phyloP scores from a whole-genome alignment of 2,113 vertebrate species.

The Propithecus coquereli region DNA sequence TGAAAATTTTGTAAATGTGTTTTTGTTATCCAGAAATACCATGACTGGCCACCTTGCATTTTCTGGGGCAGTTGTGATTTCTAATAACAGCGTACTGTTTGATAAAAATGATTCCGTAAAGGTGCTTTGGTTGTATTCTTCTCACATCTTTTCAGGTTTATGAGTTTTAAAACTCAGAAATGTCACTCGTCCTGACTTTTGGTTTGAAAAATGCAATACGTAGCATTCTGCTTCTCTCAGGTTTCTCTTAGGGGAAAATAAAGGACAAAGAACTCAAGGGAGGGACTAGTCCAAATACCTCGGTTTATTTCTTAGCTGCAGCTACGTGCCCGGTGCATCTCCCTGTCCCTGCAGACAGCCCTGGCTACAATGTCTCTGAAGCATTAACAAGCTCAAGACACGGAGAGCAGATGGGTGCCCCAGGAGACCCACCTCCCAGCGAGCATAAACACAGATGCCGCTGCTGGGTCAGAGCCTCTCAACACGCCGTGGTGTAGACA shows the following conservation, averaged over 20 bases:
- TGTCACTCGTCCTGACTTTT: not conserved
- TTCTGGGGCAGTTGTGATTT: not conserved
- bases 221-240: not conserved
- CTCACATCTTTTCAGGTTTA: not conserved
- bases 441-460: not conserved
- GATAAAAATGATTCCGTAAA: not conserved
- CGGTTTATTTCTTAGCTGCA: not conserved
- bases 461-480: conserved; percentile 9
- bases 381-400: not conserved
- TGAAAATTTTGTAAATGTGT: not conserved
- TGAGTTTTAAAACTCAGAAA: not conserved
- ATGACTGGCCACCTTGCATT: not conserved
- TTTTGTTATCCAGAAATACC: not conserved
- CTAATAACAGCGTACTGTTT: not conserved
- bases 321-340: not conserved
- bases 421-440: not conserved
- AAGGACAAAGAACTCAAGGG: not conserved
- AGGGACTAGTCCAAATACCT: not conserved
- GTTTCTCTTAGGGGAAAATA: not conserved
- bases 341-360: not conserved
- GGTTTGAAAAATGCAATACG: no score
- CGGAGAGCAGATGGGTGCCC: fast-evolving
- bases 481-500: conserved; percentile 19
- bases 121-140: not conserved
- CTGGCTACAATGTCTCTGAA: not conserved